Base-by-base conservation (phyloP, 2,113 vertebrate genomes). In the Osmerus eperlanus region DNA sequence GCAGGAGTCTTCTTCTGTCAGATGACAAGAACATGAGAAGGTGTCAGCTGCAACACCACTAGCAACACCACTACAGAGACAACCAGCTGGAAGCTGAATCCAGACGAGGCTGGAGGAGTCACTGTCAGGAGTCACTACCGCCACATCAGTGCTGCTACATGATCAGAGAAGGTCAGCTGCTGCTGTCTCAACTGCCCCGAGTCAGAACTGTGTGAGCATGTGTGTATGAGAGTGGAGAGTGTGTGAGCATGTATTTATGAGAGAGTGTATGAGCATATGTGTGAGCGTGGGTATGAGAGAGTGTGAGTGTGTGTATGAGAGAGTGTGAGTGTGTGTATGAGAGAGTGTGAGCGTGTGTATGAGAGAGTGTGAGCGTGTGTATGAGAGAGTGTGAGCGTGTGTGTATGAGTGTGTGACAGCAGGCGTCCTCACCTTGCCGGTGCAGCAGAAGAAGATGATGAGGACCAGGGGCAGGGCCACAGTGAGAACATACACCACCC, bases 381-480 rank as follows among this genome's bases (percentile, higher is more conserved):
- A 36, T 36, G 32, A 36, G 32, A 2, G 15, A 3, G 56, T 59
- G 56, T 15, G 19, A 9, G 58, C 25, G 58, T 60, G 58, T 63
- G 47, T 62, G 36, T 70, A 5, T 69, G 28, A 23, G 28, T 63
- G 61, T 56, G 52, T 63, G 69, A 11, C 28, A 9, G 25, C 41
- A 36, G 23, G 23, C 19, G 3, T 13, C 0, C n/a, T 74, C 89
- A 98, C 97, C 95, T 99, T 99, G 65, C 96, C 96, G 36, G 96
- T 96, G 80, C 96, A 99, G 92, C 97, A 99, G 93, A 99, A 99
- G 71, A 98, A 91, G 11, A 98, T 82, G 81, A 99, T 92, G 56
- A 99, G 95, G 76, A 99, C 91, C 25, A 98, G 89, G 0, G 97
- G 97, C 36, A 99, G 74, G 65, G 95, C 97, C 64, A 98, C 95